These are phyloP conservation scores for Daktulosphaira vitifoliae DNA, from an alignment of 1,140 invertebrate genomes.

Conservation along the genomic window DNA sequence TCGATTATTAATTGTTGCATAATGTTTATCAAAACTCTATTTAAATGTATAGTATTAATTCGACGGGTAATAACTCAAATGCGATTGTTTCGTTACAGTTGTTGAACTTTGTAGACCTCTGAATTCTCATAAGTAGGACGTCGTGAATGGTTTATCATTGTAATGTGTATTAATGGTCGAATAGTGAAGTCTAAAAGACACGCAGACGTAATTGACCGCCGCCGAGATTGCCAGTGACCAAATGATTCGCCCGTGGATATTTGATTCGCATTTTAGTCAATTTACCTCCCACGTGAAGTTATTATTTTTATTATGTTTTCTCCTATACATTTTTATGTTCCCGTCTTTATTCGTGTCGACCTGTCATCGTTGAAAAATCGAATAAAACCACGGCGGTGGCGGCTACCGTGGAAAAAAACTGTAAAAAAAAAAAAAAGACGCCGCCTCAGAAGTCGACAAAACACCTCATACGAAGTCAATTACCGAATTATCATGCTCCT, in stretches of 20 bases:
- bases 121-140: too few relatives aligned
- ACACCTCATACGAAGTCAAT: conserved; percentile 32
- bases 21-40: too few relatives aligned
- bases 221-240: not conserved
- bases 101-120: too few relatives aligned
- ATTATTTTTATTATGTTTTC: conserved; percentile 32
- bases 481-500: conserved; percentile 33
- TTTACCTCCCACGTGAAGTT: conserved; percentile 31
- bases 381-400: conserved; percentile 23
- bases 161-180: too few relatives aligned
- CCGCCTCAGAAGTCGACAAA: conserved; percentile 23
- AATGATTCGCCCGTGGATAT: conserved; percentile 15
- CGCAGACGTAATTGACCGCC: conserved; percentile 9
- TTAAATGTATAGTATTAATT: too few relatives aligned
- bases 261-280: conserved; percentile 18
- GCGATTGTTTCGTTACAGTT: too few relatives aligned
- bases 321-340: conserved; percentile 27
- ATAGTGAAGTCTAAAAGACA: not conserved
- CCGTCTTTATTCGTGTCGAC: conserved; percentile 31
- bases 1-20: too few relatives aligned
- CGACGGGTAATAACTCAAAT: too few relatives aligned
- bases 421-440: conserved; percentile 18
- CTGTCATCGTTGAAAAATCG: conserved; percentile 34
- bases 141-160: too few relatives aligned
- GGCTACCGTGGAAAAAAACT: conserved; percentile 4